A percentile compares a stretch with the other conserved stretches of the same genome.
Conservation (phyloP, 2,113 vertebrate species). For the Oxyura jamaicensis region DNA sequence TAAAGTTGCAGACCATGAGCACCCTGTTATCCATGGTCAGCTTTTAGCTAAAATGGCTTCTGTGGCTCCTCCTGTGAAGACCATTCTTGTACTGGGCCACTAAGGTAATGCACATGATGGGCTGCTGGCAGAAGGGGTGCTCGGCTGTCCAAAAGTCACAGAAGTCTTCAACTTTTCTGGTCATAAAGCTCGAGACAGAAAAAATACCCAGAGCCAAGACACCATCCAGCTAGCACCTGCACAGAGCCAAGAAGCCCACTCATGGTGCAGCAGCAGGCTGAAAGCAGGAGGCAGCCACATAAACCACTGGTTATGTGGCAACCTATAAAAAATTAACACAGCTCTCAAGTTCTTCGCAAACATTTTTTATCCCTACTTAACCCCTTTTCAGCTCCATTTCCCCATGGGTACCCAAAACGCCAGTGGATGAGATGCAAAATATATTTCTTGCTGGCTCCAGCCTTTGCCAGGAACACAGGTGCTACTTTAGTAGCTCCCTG, state of each 20-base stretch:
- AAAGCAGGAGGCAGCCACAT: neutral
- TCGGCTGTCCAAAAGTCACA: neutral
- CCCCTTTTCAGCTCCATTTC: neutral
- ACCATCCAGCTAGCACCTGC: neutral
- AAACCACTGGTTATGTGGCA: neutral
- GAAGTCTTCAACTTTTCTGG: neutral
- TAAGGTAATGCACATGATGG: neutral
- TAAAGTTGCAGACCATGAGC: neutral
- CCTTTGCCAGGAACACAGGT: neutral
- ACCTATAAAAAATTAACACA: neutral
- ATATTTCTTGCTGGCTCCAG: neutral
- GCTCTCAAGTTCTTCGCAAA: neutral
- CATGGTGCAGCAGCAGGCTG: neutral
- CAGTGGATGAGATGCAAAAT: neutral
- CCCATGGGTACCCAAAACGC: neutral
- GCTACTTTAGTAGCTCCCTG: neutral
- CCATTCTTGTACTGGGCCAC: accelerated
- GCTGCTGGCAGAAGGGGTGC: neutral
- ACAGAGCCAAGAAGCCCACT: neutral
- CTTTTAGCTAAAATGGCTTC: neutral
- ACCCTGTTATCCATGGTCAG: neutral
- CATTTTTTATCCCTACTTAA: neutral
- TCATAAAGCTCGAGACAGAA: neutral
- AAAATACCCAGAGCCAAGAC: neutral
- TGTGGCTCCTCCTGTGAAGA: neutral